Conservation (phyloP, 2,113 vertebrate genomes). For the Etheostoma spectabile region DNA sequence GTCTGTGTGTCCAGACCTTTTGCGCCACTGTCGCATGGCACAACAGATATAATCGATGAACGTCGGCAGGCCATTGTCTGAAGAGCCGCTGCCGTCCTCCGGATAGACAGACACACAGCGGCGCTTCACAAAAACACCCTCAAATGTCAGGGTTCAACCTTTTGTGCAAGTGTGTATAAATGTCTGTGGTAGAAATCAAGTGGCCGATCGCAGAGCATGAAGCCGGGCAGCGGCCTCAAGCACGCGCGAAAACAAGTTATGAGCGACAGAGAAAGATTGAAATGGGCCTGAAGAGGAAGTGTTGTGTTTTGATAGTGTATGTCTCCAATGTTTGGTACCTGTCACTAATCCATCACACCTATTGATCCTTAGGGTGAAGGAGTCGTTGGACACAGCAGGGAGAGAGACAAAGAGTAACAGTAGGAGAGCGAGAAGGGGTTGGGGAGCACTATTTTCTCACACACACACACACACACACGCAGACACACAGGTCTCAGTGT, state of each 20-base stretch:
- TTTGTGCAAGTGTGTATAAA: background rate
- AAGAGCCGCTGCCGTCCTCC: constrained; percentile 36
- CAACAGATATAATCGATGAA: constrained; percentile 60
- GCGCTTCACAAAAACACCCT: constrained; percentile 67
- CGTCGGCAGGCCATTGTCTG: constrained; percentile 48
- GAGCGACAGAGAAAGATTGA: constrained; percentile 67
- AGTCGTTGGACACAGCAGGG: constrained; percentile 41
- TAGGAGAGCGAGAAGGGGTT: constrained; percentile 2
- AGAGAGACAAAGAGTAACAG: constrained; percentile 32
- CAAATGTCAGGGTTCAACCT: constrained; percentile 74
- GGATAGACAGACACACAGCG: constrained; percentile 57
- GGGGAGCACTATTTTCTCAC: background rate
- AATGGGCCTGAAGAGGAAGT: constrained; percentile 63
- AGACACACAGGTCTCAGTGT: constrained; percentile 37
- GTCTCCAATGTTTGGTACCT: constrained; percentile 69
- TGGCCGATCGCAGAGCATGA: background rate
- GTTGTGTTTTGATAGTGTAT: constrained; percentile 60
- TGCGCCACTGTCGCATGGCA: constrained; percentile 16
- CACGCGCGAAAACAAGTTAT: constrained; percentile 36
- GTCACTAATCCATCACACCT: constrained; percentile 78
- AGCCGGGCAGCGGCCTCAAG: constrained; percentile 22
- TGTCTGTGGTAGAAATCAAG: constrained; percentile 27
- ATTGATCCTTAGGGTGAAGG: constrained; percentile 71
- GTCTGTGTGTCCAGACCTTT: constrained; percentile 34
- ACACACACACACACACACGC: constrained; percentile 31